A percentile compares a stretch with the other conserved stretches of the same genome.
These are phyloP conservation scores for Cydia fagiglandana DNA, from an alignment of 1,140 invertebrate species.

Conservation along the genomic window DNA sequence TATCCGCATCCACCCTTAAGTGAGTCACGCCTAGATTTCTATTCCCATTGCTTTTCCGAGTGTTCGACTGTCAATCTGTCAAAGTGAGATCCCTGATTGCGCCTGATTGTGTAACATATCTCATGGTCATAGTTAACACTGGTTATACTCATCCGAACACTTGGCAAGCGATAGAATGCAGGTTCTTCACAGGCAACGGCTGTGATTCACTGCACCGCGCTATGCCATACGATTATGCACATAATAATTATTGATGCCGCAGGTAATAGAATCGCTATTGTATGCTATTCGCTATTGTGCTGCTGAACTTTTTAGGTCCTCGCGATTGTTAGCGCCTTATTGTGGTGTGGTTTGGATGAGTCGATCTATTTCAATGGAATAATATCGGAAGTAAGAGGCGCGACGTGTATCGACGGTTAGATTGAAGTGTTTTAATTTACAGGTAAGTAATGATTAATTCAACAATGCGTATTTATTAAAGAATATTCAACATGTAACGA, in stretches of 20 bases:
- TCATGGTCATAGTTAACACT: not conserved
- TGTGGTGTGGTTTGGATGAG: conserved; percentile 58
- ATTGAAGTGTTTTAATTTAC: not conserved
- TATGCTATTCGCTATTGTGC: conserved; percentile 75
- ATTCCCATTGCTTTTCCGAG: not conserved
- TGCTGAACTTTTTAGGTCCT: conserved; percentile 71
- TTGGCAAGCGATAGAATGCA: conserved; percentile 10
- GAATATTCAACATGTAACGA: no score
- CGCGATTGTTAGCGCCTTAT: conserved; percentile 72
- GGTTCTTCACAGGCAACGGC: conserved; percentile 38
- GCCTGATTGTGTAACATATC: not conserved
- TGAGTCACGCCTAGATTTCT: conserved; percentile 7
- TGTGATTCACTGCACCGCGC: conserved; percentile 53
- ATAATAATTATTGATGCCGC: conserved; percentile 74
- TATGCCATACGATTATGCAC: conserved; percentile 70
- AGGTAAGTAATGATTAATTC: not conserved
- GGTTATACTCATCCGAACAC: not conserved
- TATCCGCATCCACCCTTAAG: not conserved
- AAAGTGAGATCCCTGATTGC: not conserved
- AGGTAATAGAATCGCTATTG: conserved; percentile 77
- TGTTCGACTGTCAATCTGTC: not conserved
- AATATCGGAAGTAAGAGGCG: conserved; percentile 49
- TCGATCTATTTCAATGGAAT: conserved; percentile 67
- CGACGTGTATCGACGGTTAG: not conserved
- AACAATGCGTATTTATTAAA: no score